phyloP scores from a whole-genome alignment of 2,113 vertebrate species.

The Gallinago jamesoni region DNA sequence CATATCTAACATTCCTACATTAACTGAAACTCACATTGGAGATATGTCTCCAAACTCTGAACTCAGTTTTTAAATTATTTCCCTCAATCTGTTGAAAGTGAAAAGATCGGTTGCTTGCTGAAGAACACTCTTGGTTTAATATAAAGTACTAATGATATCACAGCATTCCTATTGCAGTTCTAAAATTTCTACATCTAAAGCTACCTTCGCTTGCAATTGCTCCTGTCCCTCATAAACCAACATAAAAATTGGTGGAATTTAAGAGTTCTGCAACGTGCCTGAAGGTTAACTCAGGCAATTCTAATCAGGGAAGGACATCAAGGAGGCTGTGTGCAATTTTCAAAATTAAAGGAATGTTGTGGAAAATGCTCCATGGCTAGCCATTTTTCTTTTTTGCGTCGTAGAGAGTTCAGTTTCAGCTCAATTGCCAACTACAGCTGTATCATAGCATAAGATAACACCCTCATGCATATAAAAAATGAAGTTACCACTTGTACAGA shows the following conservation, averaged over 20 bases:
- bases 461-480: neutral
- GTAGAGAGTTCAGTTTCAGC: neutral
- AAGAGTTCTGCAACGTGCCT: neutral
- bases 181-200: neutral
- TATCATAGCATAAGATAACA: neutral
- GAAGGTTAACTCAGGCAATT: neutral
- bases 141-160: neutral
- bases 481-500: rapidly evolving
- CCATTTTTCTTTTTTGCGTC: neutral
- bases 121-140: neutral
- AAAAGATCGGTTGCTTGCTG: neutral
- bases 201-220: neutral
- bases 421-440: neutral
- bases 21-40: neutral
- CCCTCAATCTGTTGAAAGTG: neutral
- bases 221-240: neutral
- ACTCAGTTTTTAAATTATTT: neutral
- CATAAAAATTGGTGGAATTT: neutral
- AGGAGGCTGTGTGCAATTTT: neutral
- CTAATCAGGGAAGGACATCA: neutral
- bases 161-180: neutral
- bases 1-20: neutral
- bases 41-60: neutral
- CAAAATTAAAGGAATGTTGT: neutral
- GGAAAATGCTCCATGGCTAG: neutral